Conservation (phyloP, 2,888 invertebrate species). For the Dorcus parallelipipedus region DNA sequence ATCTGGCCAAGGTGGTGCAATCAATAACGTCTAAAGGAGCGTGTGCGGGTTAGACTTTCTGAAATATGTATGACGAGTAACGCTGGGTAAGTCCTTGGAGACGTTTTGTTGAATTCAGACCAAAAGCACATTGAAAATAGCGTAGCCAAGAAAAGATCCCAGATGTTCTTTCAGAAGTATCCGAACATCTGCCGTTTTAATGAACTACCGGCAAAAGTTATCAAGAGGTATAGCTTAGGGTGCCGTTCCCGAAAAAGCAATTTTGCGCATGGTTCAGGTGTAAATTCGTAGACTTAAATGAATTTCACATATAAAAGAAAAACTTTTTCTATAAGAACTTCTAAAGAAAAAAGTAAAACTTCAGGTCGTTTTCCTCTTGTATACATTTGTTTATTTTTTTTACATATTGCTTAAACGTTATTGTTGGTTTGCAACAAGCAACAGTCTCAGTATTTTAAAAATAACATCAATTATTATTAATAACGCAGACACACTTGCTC, state of each 20-base stretch:
- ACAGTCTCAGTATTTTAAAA: slow-evolving; percentile 42
- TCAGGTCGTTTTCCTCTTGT: slow-evolving; percentile 6
- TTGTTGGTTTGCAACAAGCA: slow-evolving; percentile 44
- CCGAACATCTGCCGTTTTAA: slow-evolving; percentile 33
- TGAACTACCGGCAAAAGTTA: slow-evolving; percentile 39
- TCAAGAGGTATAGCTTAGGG: slow-evolving; percentile 27
- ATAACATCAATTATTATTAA: slow-evolving; percentile 48
- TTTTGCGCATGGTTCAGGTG: slow-evolving; percentile 26
- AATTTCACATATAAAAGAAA: not conserved
- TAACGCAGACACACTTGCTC: slow-evolving; percentile 30
- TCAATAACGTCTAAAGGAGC: slow-evolving; percentile 7
- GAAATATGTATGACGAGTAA: slow-evolving; percentile 17
- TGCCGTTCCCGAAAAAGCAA: slow-evolving; percentile 19
- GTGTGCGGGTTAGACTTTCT: slow-evolving; percentile 5
- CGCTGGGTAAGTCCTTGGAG: slow-evolving; percentile 5
- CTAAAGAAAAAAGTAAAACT: not conserved
- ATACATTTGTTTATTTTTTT: slow-evolving; percentile 45
- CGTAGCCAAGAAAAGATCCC: slow-evolving; percentile 15
- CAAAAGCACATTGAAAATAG: slow-evolving; percentile 4
- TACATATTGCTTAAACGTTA: slow-evolving; percentile 41
- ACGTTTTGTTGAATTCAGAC: slow-evolving; percentile 5
- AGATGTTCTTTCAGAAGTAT: slow-evolving; percentile 27
- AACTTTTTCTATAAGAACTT: not conserved
- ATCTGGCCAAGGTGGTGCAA: slow-evolving; percentile 13
- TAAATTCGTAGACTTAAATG: slow-evolving; percentile 10